Conservation (phyloP, 1,140 invertebrate genomes). For the Papilio polytes region DNA sequence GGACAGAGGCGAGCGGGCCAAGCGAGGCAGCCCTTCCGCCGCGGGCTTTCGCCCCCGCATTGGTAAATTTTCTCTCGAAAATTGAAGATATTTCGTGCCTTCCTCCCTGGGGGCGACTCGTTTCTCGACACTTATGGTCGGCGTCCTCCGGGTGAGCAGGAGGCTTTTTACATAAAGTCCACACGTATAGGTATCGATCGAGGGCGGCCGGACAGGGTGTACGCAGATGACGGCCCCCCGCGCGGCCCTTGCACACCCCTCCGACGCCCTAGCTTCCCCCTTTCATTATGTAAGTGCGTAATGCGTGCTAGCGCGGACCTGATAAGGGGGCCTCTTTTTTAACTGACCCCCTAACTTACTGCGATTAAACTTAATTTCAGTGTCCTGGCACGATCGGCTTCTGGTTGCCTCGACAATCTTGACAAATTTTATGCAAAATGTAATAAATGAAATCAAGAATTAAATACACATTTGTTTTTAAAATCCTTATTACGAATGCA, state of each 20-base stretch:
- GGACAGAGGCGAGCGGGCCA: slow-evolving; percentile 71
- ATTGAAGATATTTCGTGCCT: slow-evolving; percentile 82
- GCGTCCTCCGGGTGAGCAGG: slow-evolving; percentile 78
- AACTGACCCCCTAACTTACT: slow-evolving; percentile 79
- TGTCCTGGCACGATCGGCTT: slow-evolving; percentile 71
- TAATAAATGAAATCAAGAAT: not conserved
- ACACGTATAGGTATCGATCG: slow-evolving; percentile 83
- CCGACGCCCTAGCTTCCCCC: slow-evolving; percentile 69
- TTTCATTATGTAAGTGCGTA: slow-evolving; percentile 84
- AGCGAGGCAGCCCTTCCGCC: slow-evolving; percentile 73
- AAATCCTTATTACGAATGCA: not conserved
- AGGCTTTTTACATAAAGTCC: slow-evolving; percentile 83
- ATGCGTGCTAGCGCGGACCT: slow-evolving; percentile 80
- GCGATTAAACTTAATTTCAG: slow-evolving; percentile 80
- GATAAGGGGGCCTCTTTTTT: slow-evolving; percentile 82
- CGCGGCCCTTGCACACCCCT: slow-evolving; percentile 45
- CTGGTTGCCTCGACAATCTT: slow-evolving; percentile 25
- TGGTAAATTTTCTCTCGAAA: slow-evolving; percentile 83
- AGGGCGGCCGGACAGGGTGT: slow-evolving; percentile 78
- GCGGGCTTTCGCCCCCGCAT: slow-evolving; percentile 76
- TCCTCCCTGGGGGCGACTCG: slow-evolving; percentile 78
- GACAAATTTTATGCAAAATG: not conserved
- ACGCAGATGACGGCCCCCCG: slow-evolving; percentile 78
- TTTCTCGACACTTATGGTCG: slow-evolving; percentile 82
- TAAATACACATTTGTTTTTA: not conserved